Percentiles rank a stretch among this genome's conserved stretches.
Conservation (phyloP, 1,140 invertebrate species). For the Phortica variegata region DNA sequence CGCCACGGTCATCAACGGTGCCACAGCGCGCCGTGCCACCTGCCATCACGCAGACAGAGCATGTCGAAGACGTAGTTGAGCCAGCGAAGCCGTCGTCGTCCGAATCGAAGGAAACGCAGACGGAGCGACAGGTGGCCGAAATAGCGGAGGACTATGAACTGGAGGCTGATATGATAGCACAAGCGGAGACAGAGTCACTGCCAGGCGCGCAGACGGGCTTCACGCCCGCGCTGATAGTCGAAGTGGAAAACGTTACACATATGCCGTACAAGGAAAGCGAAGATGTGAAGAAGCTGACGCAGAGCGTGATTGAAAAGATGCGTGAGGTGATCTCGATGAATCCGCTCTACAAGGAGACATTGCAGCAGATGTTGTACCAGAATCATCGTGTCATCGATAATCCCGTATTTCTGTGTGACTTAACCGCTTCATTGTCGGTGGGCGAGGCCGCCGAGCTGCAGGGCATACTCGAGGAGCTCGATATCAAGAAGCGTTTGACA, state of each 20-base stretch:
- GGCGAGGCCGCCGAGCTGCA: slow-evolving; percentile 88
- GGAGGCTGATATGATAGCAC: too few relatives aligned
- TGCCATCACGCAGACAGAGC: neutral
- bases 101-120: slow-evolving; percentile 27
- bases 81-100: slow-evolving; percentile 11
- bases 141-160: too few relatives aligned
- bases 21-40: neutral
- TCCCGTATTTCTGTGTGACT: slow-evolving; percentile 92
- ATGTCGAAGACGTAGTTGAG: slow-evolving; percentile 6
- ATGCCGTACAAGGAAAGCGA: slow-evolving; percentile 86
- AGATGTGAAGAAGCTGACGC: slow-evolving; percentile 92
- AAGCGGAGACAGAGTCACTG: too few relatives aligned
- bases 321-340: slow-evolving; percentile 92
- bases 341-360: slow-evolving; percentile 82
- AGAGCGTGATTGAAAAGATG: slow-evolving; percentile 95
- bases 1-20: neutral
- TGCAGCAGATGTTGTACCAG: slow-evolving; percentile 90
- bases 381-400: slow-evolving; percentile 93
- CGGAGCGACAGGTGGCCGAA: too few relatives aligned
- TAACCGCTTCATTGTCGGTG: slow-evolving; percentile 89
- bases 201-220: slow-evolving; percentile 59
- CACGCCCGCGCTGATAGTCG: slow-evolving; percentile 77
- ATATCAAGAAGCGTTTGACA: slow-evolving; percentile 87
- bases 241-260: slow-evolving; percentile 88
- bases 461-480: slow-evolving; percentile 87